Percentiles rank a stretch among this genome's conserved stretches.
These are phyloP conservation scores for Petaurus breviceps DNA, from an alignment of 2,113 vertebrate species.

Conservation along the genomic window DNA sequence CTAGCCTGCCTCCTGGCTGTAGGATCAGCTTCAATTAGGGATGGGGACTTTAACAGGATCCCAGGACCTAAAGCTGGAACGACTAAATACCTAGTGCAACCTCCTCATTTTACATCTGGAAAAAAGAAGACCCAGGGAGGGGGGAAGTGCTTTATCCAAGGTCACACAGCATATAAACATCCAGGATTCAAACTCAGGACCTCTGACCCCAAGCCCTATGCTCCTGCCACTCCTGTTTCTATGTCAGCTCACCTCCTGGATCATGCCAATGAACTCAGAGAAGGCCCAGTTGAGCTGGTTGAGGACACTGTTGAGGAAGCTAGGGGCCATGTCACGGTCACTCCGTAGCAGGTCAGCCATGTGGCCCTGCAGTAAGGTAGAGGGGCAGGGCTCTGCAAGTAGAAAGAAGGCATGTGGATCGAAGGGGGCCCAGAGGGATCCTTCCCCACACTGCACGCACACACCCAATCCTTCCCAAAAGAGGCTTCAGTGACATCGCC, in stretches of 20 bases:
- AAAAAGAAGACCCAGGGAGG: not conserved
- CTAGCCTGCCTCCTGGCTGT: not conserved
- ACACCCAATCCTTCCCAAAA: not conserved
- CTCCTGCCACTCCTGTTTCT: too few species aligned
- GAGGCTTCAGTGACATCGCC: not conserved
- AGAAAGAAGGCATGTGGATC: rapidly evolving
- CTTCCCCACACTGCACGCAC: rapidly evolving
- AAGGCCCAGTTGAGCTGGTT: constrained; percentile 99
- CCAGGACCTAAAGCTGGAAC: not conserved
- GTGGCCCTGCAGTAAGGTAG: constrained; percentile 94
- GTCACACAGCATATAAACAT: not conserved
- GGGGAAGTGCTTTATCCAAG: not conserved
- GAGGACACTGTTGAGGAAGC: constrained; percentile 98
- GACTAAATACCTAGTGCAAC: not conserved
- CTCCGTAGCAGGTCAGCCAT: constrained; percentile 94
- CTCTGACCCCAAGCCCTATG: not conserved
- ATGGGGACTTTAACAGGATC: not conserved
- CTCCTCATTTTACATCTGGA: not conserved
- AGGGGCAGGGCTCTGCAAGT: constrained; percentile 95
- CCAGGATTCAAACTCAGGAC: too few species aligned
- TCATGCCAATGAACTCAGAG: constrained; percentile 99
- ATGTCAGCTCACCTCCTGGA: constrained; percentile 92
- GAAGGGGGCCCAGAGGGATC: not conserved
- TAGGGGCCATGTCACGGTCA: constrained; percentile 94
- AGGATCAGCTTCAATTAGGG: not conserved